Base-by-base conservation (phyloP, 2,888 invertebrate genomes). In the Caradrina kadenii region DNA sequence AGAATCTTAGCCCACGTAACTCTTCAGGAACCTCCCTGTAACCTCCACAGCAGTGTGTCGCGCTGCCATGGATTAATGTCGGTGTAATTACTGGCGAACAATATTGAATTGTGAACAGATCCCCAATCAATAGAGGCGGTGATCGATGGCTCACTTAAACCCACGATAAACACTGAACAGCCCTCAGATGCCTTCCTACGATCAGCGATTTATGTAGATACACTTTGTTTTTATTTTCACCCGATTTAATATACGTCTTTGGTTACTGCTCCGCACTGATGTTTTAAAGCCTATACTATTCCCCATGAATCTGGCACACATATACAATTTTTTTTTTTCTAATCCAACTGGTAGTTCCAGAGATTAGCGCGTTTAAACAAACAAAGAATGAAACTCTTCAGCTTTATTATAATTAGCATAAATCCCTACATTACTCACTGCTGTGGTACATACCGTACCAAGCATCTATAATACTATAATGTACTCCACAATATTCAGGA, bases 21-120 rank as follows among this genome's bases (percentile, higher is more conserved):
- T 39, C 39, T 39, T 13, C 39, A 39, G 13, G 45, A 35, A 15
- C 15, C 26, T 17, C 53, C 0, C 8, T 19, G 0, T 31, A 50
- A 22, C 21, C 52, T 19, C 8, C 3, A 15, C 26, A 26, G 45
- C 49, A 42, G 67, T 71, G 63, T 72, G 76, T 84, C 72, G 60
- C 76, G 39, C 31, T 35, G 55, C 49, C 63, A 59, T 55, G 65
- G 72, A 80, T 76, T 78, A 85, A 82, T 81, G 61, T 66, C 61
- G 58, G 39, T 53, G 54, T 85, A 82, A 86, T 88, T 86, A 85
- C 81, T 49, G 60, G 58, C 35, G 66, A 79, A 81, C 85, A 84
- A 80, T 83, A 86, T 85, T 79, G 80, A 81, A 82, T 76, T 62
- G 59, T 63, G 70, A 77, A 81, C 71, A 71, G 79, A 82, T 75